Conservation (phyloP, 2,797 vertebrate genomes). For the Acrocephalus scirpaceus region DNA sequence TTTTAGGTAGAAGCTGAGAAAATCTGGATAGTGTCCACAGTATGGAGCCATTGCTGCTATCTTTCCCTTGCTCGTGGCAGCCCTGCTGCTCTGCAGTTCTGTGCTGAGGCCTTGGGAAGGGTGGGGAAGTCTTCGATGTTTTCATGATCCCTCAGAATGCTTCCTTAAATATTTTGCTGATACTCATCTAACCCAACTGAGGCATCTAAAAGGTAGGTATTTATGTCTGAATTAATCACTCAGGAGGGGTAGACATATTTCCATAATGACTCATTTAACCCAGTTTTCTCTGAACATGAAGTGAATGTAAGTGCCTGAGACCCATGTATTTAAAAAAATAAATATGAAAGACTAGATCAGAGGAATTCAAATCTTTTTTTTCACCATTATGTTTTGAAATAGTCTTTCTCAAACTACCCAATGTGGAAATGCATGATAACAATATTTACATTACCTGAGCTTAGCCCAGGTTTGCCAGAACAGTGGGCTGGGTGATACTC, state of each 20-base stretch:
- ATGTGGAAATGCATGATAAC: neutral
- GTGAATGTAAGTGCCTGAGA: neutral
- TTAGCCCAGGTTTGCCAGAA: neutral
- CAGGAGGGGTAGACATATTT: neutral
- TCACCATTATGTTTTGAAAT: neutral
- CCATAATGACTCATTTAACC: neutral
- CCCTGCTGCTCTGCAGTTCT: neutral
- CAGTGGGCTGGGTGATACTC: neutral
- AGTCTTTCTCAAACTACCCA: neutral
- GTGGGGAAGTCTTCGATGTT: neutral
- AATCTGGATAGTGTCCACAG: neutral
- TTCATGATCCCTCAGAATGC: neutral
- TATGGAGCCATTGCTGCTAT: neutral
- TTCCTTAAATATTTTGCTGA: neutral
- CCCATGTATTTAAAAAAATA: neutral
- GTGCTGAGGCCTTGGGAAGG: neutral
- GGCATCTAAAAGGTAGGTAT: neutral
- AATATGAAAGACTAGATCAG: neutral
- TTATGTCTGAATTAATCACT: neutral
- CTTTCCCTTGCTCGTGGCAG: neutral
- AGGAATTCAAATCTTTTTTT: neutral
- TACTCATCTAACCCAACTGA: neutral
- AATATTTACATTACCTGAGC: fast-evolving
- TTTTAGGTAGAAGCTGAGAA: neutral
- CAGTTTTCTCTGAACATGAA: neutral